Evolutionary conservation across 2,888 invertebrate species (phyloP).

Genomic region (Abrostola triplasia): DNA sequence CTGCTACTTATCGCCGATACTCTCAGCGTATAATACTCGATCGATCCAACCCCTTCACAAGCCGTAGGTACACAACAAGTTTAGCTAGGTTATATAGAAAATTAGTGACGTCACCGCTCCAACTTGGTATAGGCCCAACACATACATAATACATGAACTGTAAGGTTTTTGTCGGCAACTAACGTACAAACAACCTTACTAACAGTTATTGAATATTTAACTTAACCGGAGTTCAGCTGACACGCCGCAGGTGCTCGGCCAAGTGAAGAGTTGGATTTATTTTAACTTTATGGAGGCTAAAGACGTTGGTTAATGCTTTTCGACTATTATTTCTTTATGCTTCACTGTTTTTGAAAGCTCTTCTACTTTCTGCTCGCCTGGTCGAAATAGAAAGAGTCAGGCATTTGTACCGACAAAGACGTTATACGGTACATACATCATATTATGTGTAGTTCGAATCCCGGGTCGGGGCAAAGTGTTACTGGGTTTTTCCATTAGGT

Average conservation of each 20-base stretch:
- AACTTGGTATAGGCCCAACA: not conserved
- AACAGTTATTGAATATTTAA: conserved; percentile 41
- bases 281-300: no score
- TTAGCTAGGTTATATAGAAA: not conserved
- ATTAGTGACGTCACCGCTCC: not conserved
- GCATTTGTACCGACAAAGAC: no score
- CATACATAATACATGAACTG: not conserved
- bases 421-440: no score
- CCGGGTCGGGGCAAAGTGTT: no score
- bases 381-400: no score
- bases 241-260: conserved; percentile 35
- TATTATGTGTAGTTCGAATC: no score
- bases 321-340: conserved; percentile 28
- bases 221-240: conserved; percentile 23
- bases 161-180: conserved; percentile 8
- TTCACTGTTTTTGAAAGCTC: conserved; percentile 28
- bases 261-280: no score
- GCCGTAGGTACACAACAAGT: no score
- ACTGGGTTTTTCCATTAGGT: no score
- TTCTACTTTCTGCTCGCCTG: conserved; percentile 24
- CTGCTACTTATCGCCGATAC: no score
- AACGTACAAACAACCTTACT: conserved; percentile 14
- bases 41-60: no score
- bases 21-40: no score
- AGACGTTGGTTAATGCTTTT: conserved; percentile 26